These are phyloP conservation scores for Dolichopus griseipennis DNA, from an alignment of 2,888 invertebrate genomes.

Conservation along the genomic window DNA sequence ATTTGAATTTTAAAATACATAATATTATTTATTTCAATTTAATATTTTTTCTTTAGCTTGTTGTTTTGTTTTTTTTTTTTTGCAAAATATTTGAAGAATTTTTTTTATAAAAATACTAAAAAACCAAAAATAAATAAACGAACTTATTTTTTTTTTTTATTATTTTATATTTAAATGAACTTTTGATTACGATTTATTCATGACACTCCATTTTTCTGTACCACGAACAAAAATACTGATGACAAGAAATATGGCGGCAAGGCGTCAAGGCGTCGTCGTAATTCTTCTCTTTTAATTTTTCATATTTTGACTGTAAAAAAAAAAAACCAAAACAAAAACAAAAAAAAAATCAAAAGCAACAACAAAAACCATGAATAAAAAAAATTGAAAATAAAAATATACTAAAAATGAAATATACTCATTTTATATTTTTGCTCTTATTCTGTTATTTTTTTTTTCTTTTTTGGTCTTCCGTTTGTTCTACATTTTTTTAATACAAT, in stretches of 20 bases:
- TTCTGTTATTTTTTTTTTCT: constrained; percentile 14
- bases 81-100: background rate
- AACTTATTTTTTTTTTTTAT: no score
- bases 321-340: background rate
- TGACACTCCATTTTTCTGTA: constrained; percentile 7
- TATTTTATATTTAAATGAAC: background rate
- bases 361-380: no score
- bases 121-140: background rate
- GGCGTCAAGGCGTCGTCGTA: constrained; percentile 11
- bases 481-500: background rate
- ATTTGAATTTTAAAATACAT: no score
- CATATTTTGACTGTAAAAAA: background rate
- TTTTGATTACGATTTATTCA: constrained; percentile 5
- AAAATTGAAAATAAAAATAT: no score
- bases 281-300: constrained; percentile 7
- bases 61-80: no score
- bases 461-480: background rate
- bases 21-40: no score
- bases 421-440: constrained; percentile 15
- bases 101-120: background rate
- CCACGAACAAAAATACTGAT: constrained; percentile 13
- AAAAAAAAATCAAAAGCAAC: background rate
- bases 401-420: no score
- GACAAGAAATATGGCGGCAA: constrained; percentile 31
- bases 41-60: no score